Conservation (phyloP, 2,113 vertebrate genomes). For the Xenopus laevis region DNA sequence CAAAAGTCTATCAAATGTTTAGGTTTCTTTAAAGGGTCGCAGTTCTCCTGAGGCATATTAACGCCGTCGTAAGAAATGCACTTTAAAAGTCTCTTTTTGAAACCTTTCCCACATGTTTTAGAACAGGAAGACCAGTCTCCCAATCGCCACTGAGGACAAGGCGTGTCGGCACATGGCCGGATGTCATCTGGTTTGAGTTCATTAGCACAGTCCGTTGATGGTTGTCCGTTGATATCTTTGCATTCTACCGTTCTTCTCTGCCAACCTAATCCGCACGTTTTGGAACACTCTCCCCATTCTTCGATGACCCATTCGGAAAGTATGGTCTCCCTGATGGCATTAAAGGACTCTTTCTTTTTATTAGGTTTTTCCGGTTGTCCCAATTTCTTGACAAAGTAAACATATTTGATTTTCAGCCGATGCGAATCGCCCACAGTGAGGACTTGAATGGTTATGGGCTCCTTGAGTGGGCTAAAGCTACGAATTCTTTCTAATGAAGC, state of each 20-base stretch:
- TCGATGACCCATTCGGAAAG: constrained; percentile 88
- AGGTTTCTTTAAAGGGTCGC: constrained; percentile 79
- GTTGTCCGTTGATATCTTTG: constrained; percentile 70
- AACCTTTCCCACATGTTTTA: constrained; percentile 89
- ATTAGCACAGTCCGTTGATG: constrained; percentile 73
- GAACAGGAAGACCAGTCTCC: constrained; percentile 92
- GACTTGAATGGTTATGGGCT: constrained; percentile 87
- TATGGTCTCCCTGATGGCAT: constrained; percentile 82
- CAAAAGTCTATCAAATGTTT: constrained; percentile 91
- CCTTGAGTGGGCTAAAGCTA: constrained; percentile 84
- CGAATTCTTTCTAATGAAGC: constrained; percentile 83
- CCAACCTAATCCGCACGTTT: constrained; percentile 78
- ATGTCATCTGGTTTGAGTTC: constrained; percentile 80
- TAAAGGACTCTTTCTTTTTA: constrained; percentile 79
- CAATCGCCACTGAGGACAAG: constrained; percentile 85
- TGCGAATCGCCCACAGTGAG: constrained; percentile 82
- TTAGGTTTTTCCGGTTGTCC: constrained; percentile 46
- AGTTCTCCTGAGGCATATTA: constrained; percentile 76
- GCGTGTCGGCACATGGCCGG: constrained; percentile 67
- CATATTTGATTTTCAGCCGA: constrained; percentile 86
- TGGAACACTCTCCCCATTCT: constrained; percentile 93
- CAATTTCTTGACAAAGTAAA: constrained; percentile 82
- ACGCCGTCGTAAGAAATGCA: constrained; percentile 75
- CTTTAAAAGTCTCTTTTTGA: constrained; percentile 81
- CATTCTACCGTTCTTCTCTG: constrained; percentile 85